Conservation (phyloP, 1,140 invertebrate genomes). For the Dendrolimus punctatus region DNA sequence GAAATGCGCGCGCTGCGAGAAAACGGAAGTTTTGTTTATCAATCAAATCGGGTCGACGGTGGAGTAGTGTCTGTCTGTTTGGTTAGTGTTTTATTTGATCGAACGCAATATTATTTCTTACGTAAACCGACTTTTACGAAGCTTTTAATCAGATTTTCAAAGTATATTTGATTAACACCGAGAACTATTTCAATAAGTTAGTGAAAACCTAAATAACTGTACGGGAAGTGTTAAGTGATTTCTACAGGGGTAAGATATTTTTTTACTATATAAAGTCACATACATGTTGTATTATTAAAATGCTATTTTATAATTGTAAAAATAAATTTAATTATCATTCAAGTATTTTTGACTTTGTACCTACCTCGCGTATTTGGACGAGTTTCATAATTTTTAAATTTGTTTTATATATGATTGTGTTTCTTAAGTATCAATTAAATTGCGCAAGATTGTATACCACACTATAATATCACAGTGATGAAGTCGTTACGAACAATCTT, state of each 20-base stretch:
- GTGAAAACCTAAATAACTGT: constrained; percentile 2
- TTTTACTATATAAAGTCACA: background rate
- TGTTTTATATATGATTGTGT: too few relatives aligned
- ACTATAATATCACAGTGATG: too few relatives aligned
- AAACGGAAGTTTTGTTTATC: constrained; percentile 63
- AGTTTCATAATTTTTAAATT: too few relatives aligned
- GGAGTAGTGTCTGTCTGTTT: constrained; percentile 13
- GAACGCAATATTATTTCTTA: constrained; percentile 19
- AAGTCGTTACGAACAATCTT: too few relatives aligned
- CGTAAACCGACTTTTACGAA: constrained; percentile 23
- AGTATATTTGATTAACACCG: too few relatives aligned
- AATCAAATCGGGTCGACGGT: constrained; percentile 48
- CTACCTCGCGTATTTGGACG: too few relatives aligned
- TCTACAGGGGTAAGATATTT: background rate
- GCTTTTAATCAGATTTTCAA: background rate
- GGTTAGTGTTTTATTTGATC: constrained; percentile 12
- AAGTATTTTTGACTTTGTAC: too few relatives aligned
- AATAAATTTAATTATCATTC: too few relatives aligned
- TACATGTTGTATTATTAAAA: background rate
- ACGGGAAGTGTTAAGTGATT: constrained; percentile 5
- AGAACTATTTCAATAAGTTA: background rate
- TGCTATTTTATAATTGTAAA: background rate
- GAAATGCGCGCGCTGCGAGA: constrained; percentile 57
- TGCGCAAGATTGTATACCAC: too few relatives aligned
- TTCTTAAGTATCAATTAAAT: too few relatives aligned